These are phyloP conservation scores for Anarhynchus alexandrinus DNA, from an alignment of 2,113 vertebrate species.

Conservation along the genomic window DNA sequence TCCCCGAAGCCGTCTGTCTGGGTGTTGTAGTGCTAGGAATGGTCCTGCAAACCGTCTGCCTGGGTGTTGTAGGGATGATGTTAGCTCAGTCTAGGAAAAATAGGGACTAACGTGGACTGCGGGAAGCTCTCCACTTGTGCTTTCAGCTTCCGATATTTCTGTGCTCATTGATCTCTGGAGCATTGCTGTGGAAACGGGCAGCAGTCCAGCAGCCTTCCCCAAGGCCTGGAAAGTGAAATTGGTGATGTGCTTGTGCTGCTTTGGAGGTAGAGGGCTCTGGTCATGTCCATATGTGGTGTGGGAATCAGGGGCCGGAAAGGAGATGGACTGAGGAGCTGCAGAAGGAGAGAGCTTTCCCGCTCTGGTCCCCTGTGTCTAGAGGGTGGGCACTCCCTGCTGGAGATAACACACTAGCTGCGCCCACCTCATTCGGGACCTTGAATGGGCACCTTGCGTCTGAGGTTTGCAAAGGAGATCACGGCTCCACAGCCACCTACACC, in stretches of 20 bases:
- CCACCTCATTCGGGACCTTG: accelerated
- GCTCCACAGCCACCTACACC: background rate
- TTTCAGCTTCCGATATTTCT: background rate
- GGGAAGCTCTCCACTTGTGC: background rate
- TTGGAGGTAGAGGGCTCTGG: background rate
- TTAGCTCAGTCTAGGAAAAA: background rate
- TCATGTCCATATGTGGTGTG: accelerated
- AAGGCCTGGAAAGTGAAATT: background rate
- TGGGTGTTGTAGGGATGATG: background rate
- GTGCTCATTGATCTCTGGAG: background rate
- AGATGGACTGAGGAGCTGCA: background rate
- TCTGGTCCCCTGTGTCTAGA: background rate
- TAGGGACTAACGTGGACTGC: background rate
- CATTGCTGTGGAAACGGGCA: background rate
- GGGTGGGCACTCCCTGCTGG: background rate
- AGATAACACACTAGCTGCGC: accelerated
- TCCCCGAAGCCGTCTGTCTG: conserved; percentile 37
- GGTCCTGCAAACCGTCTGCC: conserved; percentile 11
- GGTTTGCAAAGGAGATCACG: background rate
- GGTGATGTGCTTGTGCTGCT: background rate
- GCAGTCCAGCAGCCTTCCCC: background rate
- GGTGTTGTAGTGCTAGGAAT: conserved; percentile 31
- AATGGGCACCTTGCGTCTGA: no score
- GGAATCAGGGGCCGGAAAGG: background rate
- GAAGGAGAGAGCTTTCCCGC: accelerated